Base-by-base conservation (phyloP, 2,888 invertebrate genomes). In the Chrysina gloriosa region DNA sequence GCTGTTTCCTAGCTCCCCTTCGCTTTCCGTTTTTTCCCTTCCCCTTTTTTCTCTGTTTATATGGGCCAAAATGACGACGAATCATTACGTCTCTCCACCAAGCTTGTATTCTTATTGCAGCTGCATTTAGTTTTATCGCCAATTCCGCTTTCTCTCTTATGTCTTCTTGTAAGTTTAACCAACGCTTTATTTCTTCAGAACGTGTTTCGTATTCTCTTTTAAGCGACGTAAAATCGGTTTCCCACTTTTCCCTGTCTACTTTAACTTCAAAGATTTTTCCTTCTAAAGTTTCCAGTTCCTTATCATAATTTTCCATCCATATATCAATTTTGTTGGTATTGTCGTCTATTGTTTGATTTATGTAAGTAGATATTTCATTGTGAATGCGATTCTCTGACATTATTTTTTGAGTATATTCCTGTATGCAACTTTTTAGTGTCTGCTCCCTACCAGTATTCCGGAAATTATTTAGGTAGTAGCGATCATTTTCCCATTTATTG, bases 31-130 rank as follows among this genome's bases (percentile, higher is more conserved):
- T 63, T 58, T 83, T 84, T 63, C 77, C 76, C 70, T 80, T 81
- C 56, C 81, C 74, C 23, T 82, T 82, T 70, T 85, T 85, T 73
- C 83, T 83, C 72, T 83, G 84, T 68, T 82, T 84, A 78, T 85
- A 91, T 50, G 88, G 86, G 6, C 92, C 92, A 67, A 91, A 85
- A 54, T 89, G 89, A 72, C 87, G 86, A 16, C 91, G 86, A 45
- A 92, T 91, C 91, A 92, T 91, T 47, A 88, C 84, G 3, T 91
- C 92, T 52, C 91, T 85, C 92, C 92, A 92, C 92, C 92, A 92
- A 0, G 91, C 84, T 79, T 92, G 90, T 63, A 92, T 86, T 79
- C 80, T 84, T 48, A 84, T 86, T n/a, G 88, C 87, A 1, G 87
- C 85, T 1, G 73, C 73, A 7, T 82, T 84, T 68, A 80, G 75